A percentile compares a stretch with the other conserved stretches of the same genome.
These are phyloP conservation scores for Conchocele bisecta DNA, from an alignment of 2,888 invertebrate genomes.

Conservation along the genomic window DNA sequence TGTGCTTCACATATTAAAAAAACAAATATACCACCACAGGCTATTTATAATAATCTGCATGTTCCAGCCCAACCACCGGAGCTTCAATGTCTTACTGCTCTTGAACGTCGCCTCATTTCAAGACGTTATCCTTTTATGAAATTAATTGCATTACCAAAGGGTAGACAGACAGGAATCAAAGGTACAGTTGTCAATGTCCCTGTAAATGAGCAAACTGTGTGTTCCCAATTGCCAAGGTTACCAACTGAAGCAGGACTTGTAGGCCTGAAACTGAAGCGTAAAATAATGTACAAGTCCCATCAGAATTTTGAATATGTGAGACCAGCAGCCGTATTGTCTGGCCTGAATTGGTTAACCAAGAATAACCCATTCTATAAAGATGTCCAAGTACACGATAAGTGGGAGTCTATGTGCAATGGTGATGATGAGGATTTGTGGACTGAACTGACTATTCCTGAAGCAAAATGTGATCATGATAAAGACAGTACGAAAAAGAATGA, in stretches of 20 bases:
- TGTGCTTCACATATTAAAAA: conserved; percentile 4
- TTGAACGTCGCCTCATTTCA: conserved; percentile 19
- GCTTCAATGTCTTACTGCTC: conserved; percentile 12
- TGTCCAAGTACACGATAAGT: conserved; percentile 6
- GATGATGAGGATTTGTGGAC: conserved; percentile 24
- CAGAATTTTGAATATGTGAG: conserved; percentile 19
- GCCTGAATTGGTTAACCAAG: conserved; percentile 16
- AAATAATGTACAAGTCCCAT: conserved; percentile 24
- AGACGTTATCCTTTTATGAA: conserved; percentile 46
- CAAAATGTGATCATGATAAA: too few relatives aligned
- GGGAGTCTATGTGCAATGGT: conserved; percentile 2
- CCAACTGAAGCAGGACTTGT: conserved; percentile 13
- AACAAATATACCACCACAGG: too few relatives aligned
- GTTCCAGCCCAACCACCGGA: not conserved
- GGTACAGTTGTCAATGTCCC: conserved; percentile 40
- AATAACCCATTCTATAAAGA: conserved; percentile 22
- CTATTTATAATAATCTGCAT: too few relatives aligned
- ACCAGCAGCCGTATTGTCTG: conserved; percentile 21
- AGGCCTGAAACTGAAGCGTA: conserved; percentile 33
- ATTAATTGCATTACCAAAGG: conserved; percentile 24
- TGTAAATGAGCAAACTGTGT: conserved; percentile 14
- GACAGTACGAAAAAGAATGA: too few relatives aligned
- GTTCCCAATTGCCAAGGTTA: conserved; percentile 18
- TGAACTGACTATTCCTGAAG: too few relatives aligned
- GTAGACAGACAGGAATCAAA: conserved; percentile 23